Percentiles rank a stretch among this genome's conserved stretches.
These are phyloP conservation scores for Drosophila pseudotakahashii DNA, from an alignment of 2,888 invertebrate species.

Conservation along the genomic window DNA sequence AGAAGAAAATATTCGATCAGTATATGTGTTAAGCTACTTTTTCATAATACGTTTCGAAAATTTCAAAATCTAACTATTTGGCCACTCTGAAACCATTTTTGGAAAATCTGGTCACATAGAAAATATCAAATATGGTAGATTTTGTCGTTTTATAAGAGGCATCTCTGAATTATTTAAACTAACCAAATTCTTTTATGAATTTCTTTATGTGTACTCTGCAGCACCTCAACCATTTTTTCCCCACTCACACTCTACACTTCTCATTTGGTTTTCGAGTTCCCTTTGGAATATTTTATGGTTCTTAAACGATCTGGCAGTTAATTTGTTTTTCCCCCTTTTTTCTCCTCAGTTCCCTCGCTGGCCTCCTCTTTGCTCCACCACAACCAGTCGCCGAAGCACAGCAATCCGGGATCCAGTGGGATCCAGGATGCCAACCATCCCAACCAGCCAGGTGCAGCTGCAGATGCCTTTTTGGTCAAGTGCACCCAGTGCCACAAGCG, in stretches of 20 bases:
- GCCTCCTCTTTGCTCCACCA: slow-evolving; percentile 83
- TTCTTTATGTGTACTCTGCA: neutral
- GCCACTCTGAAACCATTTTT: too few relatives aligned
- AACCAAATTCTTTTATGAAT: too few relatives aligned
- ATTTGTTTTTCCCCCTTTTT: slow-evolving; percentile 72
- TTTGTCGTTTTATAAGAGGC: too few relatives aligned
- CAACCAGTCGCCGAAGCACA: slow-evolving; percentile 77
- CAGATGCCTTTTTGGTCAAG: slow-evolving; percentile 83
- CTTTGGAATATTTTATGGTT: slow-evolving; percentile 36
- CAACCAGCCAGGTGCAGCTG: slow-evolving; percentile 64
- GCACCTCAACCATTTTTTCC: slow-evolving; percentile 3
- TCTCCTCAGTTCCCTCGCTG: slow-evolving; percentile 83
- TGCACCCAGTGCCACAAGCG: slow-evolving; percentile 85
- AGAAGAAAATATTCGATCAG: neutral
- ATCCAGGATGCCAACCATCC: slow-evolving; percentile 66
- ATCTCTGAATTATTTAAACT: too few relatives aligned
- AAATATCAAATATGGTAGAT: too few relatives aligned
- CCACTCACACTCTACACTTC: slow-evolving; percentile 10
- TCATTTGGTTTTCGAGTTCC: slow-evolving; percentile 58
- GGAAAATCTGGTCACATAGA: too few relatives aligned
- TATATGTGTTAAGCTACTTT: neutral
- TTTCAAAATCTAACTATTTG: neutral
- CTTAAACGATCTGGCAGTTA: slow-evolving; percentile 71
- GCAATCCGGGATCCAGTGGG: slow-evolving; percentile 68
- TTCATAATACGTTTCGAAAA: neutral